These are phyloP conservation scores for Leptocoma aspasia DNA, from an alignment of 2,113 vertebrate genomes.

Conservation along the genomic window DNA sequence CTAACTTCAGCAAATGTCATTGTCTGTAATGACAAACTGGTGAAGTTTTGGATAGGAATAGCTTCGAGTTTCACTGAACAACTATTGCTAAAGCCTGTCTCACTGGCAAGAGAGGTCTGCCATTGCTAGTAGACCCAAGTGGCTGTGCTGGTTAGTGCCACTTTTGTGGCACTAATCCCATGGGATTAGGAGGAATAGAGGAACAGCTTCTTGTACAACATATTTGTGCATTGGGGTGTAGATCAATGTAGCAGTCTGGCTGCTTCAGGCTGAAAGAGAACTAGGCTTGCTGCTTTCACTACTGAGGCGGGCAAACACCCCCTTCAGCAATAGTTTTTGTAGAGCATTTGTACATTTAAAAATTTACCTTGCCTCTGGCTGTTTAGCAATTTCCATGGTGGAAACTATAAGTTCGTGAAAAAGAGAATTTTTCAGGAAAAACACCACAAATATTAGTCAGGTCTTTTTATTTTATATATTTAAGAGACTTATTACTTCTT, in stretches of 20 bases:
- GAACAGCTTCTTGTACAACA: neutral
- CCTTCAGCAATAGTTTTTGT: neutral
- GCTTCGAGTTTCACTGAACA: neutral
- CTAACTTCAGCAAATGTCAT: neutral
- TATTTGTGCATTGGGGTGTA: fast-evolving
- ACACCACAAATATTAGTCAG: neutral
- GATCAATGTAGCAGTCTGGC: neutral
- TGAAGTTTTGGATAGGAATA: neutral
- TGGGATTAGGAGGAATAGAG: neutral
- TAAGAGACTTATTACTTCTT: neutral
- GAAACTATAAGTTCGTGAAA: neutral
- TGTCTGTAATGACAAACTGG: neutral
- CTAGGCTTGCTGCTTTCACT: neutral
- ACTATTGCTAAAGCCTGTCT: neutral
- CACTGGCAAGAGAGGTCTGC: neutral
- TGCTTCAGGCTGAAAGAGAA: neutral
- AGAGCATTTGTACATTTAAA: neutral
- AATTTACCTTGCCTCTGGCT: neutral
- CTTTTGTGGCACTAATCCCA: neutral
- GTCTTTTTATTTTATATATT: neutral
- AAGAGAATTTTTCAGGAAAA: neutral
- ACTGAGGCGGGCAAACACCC: neutral
- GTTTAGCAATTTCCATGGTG: neutral
- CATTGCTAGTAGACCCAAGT: neutral
- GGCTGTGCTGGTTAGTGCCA: neutral